These are phyloP conservation scores for Clitarchus hookeri DNA, from an alignment of 2,888 invertebrate species.

Conservation along the genomic window DNA sequence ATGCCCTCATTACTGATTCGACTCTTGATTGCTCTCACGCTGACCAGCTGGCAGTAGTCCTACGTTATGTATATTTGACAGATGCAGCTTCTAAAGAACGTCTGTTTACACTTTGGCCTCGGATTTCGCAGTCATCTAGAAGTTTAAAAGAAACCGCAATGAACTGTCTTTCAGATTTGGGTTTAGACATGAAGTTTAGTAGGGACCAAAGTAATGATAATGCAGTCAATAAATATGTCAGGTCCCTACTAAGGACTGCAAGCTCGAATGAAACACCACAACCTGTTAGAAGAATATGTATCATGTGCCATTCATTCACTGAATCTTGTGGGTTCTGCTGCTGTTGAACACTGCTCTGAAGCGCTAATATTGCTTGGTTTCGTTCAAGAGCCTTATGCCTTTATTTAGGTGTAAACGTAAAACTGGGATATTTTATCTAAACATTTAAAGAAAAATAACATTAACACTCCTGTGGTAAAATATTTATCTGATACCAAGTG, in stretches of 20 bases:
- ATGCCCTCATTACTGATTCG: background rate
- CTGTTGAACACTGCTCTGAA: background rate
- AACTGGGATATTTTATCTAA: background rate
- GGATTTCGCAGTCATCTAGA: too few relatives aligned
- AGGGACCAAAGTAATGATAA: slow-evolving; percentile 5
- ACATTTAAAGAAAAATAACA: background rate
- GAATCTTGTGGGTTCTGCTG: background rate
- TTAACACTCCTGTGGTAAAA: background rate
- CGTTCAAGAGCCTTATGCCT: background rate
- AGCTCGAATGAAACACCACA: background rate
- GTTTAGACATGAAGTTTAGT: background rate
- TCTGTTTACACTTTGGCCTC: background rate
- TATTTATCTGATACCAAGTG: background rate
- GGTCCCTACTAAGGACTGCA: background rate
- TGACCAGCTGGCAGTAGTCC: background rate
- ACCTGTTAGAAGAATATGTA: background rate
- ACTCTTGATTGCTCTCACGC: background rate
- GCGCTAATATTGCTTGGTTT: background rate
- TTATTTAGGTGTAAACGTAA: background rate
- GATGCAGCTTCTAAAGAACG: slow-evolving; percentile 3
- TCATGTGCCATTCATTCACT: background rate
- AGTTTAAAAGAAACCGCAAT: background rate
- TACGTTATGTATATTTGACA: background rate
- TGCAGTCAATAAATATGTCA: slow-evolving; percentile 17
- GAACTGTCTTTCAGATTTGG: background rate